Base-by-base conservation (phyloP, 2,113 vertebrate species). In the Protomyctophum bolini region DNA sequence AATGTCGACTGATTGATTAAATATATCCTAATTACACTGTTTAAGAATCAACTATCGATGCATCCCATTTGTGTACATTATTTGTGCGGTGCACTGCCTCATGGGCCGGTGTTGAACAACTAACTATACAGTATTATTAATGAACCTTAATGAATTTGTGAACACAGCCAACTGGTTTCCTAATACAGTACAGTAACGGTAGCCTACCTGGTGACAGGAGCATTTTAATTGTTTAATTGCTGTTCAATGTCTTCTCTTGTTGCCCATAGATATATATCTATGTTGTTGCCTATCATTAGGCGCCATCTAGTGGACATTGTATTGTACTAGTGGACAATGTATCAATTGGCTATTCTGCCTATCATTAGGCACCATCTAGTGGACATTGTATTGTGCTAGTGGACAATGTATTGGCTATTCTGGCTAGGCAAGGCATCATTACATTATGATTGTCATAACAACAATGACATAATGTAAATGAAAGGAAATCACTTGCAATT, bases 341-440 rank as follows among this genome's bases (percentile, higher is more conserved):
- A 52, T 12, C 51, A 52, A 52, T 10, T 52, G 10, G 10, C n/a
- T 52, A 21, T 21, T 21, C 21, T 1, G 1, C 52, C 80, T 83
- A 71, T 86, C 77, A 72, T 64, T 58, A 68, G 71, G 71, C 79
- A 48, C 87, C 86, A 78, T 78, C 91, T 90, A 65, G 79, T 87
- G 91, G 88, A 68, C 0, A 2, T n/a, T 0, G 21, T 21, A 21
- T 21, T 21, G 21, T 21, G 2, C 21, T 21, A 21, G 21, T 21
- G 2, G 21, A 6, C 33, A 41, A 41, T 41, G 33, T 41, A 41
- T 41, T 41, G 33, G 33, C 33, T 41, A 41, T 41, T 4, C 33
- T 41, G 5, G 3, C 33, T 41, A 41, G 33, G 33, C 33, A 41
- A 41, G n/a, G n/a, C 33, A 3, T 41, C 33, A 41, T 41, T 41